Base-by-base conservation (phyloP, 2,113 vertebrate species). In the Amphiprion ocellaris region DNA sequence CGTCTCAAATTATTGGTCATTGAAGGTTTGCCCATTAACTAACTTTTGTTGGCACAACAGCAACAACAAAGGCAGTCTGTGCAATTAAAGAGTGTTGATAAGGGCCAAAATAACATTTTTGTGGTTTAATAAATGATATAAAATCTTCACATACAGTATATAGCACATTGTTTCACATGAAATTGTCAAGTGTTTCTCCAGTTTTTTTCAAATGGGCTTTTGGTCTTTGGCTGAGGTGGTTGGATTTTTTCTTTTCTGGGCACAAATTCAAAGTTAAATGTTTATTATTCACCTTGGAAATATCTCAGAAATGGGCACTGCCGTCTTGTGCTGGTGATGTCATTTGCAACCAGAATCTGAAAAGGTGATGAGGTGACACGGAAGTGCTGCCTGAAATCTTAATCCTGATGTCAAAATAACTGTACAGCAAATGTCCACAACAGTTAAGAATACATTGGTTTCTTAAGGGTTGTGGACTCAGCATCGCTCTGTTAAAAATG, bases 1-100 rank as follows among this genome's bases (percentile, higher is more conserved):
- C 44, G 74, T 60, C 50, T 77, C 67, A 75, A 71, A 83, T 86
- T 50, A 70, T 75, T 77, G 84, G 71, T 79, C 74, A 63, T 61
- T 77, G 74, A 90, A 77, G 76, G 54, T 60, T 73, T 60, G 65
- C 56, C 69, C 16, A 28, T 78, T 87, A 87, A 87, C n/a, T 41
- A 11, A 74, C 47, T 75, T 83, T 87, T 82, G 83, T 71, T 79
- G 73, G 49, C 72, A 15, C 61, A 17, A 33, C 28, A 69, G 52
- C 8, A 71, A 84, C 72, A 81, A 81, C 70, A 81, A 84, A 65
- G 44, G 23, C 54, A 39, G 61, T 55, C 30, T 26, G 2, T 50
- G 23, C 30, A 44, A 58, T 79, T 58, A 80, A 66, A 71, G 12
- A 56, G 5, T 11, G 54, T 19, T 49, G 50, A 81, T 74, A 52